A percentile compares a stretch with the other conserved stretches of the same genome.
Conservation (phyloP, 2,113 vertebrate genomes). For the Mus spicilegus region DNA sequence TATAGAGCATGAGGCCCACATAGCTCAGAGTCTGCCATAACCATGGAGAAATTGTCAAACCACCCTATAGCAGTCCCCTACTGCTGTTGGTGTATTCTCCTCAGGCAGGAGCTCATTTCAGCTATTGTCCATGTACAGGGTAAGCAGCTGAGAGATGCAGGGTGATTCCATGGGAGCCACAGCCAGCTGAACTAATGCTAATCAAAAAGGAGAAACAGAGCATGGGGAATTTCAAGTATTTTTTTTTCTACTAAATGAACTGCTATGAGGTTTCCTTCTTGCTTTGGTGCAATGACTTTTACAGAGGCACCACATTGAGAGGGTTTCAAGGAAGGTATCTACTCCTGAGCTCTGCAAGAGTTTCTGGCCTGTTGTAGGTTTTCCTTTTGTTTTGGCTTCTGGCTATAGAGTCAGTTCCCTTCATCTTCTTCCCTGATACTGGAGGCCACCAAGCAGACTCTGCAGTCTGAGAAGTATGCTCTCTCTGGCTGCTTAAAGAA, state of each 20-base stretch:
- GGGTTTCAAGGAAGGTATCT: background rate
- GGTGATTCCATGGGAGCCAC: no score
- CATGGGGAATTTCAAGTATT: no score
- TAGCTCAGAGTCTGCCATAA: background rate
- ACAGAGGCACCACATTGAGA: background rate
- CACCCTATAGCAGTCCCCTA: background rate
- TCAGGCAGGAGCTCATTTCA: no score
- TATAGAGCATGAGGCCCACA: background rate
- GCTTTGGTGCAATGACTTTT: background rate
- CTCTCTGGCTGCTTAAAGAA: no score
- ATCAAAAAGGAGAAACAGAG: background rate
- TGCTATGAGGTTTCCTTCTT: background rate
- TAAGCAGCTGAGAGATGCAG: background rate
- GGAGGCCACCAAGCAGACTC: background rate
- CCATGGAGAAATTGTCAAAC: background rate
- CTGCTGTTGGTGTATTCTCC: background rate
- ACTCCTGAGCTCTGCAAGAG: background rate
- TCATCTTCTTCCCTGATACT: background rate
- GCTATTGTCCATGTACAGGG: accelerated
- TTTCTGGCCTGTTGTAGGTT: no score
- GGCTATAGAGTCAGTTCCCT: background rate
- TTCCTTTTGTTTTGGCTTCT: background rate
- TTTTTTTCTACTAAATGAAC: background rate
- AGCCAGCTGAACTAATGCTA: background rate
- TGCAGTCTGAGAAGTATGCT: background rate